Percentiles rank a stretch among this genome's conserved stretches.
Conservation (phyloP, 2,797 vertebrate genomes). For the Heteromormyrus szaboi region DNA sequence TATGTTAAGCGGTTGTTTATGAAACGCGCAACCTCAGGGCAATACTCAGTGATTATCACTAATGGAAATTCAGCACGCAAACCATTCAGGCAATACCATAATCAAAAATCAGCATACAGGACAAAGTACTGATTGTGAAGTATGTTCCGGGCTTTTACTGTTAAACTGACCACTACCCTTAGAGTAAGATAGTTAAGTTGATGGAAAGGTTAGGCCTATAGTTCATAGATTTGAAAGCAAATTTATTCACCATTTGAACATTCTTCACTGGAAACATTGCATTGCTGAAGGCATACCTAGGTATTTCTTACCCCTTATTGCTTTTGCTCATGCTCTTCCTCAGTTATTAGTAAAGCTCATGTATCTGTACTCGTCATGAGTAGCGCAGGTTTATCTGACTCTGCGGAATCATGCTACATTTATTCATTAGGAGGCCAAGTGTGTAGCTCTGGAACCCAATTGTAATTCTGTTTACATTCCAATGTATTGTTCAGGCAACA, state of each 20-base stretch:
- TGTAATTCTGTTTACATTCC: neutral
- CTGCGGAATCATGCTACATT: neutral
- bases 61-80: neutral
- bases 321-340: neutral
- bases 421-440: neutral
- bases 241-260: neutral
- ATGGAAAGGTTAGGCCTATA: neutral
- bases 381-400: neutral
- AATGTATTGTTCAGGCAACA: neutral
- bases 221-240: neutral
- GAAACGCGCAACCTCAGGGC: neutral
- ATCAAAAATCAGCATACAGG: neutral
- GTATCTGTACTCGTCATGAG: neutral
- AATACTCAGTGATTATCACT: neutral
- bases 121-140: neutral
- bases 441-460: neutral
- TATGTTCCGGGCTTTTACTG: neutral
- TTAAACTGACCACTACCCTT: neutral
- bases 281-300: neutral
- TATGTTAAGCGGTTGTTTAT: neutral
- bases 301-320: neutral
- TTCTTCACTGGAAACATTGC: neutral
- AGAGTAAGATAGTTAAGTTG: neutral
- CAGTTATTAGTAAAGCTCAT: neutral
- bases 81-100: neutral